Evolutionary conservation across 2,797 vertebrate genomes (phyloP).

Genomic region (Anabacerthia variegaticeps): DNA sequence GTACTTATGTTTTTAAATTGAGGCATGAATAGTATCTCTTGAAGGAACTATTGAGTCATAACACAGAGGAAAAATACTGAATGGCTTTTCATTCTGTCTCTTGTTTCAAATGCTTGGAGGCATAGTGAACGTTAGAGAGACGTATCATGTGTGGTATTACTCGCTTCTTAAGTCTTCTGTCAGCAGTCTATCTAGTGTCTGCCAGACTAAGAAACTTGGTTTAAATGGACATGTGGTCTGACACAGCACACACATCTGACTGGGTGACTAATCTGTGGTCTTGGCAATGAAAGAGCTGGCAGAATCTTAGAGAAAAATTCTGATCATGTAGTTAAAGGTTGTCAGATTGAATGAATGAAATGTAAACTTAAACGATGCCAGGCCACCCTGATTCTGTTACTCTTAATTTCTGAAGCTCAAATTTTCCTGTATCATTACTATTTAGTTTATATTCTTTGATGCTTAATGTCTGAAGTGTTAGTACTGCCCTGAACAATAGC

Average conservation of each 20-base stretch:
- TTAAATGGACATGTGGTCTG: background rate
- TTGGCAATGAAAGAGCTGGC: background rate
- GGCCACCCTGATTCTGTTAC: background rate
- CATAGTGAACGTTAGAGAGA: background rate
- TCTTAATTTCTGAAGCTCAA: background rate
- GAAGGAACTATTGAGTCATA: background rate
- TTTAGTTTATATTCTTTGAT: background rate
- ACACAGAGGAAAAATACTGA: background rate
- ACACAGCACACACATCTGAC: background rate
- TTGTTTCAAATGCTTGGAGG: background rate
- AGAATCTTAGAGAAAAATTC: background rate
- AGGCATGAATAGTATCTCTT: background rate
- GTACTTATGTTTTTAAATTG: background rate
- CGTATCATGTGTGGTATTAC: background rate
- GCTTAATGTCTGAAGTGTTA: background rate
- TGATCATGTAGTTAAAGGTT: background rate
- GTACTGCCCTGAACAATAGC: background rate
- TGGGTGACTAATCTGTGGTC: background rate
- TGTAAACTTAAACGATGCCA: background rate
- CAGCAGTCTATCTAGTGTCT: background rate
- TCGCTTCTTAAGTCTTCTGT: background rate
- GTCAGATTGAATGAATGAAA: background rate
- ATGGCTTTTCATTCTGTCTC: background rate
- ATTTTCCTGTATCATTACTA: background rate
- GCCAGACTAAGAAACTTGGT: background rate